Base-by-base conservation (phyloP, 2,797 vertebrate species). In the Discoglossus pictus region DNA sequence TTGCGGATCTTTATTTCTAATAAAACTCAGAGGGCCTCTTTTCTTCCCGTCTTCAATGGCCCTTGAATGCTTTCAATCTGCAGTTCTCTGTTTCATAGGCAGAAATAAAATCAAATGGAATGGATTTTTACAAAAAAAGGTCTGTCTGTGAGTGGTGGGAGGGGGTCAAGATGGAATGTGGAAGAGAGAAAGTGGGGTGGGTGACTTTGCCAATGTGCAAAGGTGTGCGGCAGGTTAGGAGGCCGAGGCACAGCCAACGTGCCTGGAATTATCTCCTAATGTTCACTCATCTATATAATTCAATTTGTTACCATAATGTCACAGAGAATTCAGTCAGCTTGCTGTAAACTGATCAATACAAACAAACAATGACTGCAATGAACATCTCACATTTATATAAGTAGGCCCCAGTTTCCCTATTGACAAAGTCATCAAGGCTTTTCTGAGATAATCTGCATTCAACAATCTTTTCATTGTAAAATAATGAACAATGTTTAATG, bases 1-100 rank as follows among this genome's bases (percentile, higher is more conserved):
- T 98, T 99, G 97, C 98, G 94, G 93, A 98, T 99, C 97, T 99
- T 99, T 96, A 99, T 99, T 98, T 99, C 95, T 98, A 99, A 99
- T 99, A 98, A 99, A 98, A 94, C 96, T 98, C 94, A 91, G 94
- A 98, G 95, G 95, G 93, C 94, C 92, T 93, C 93, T 91, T 97
- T 99, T 99, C 95, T 99, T 97, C 92, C 91, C 91, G 82, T 87
- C 93, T 94, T 98, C 95, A 98, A 98, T 95, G 93, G 92, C 91
- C 90, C 83, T 89, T 95, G 96, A 99, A 99, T 94, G 97, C 95
- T 96, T 99, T 98, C 96, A 98, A 97, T 98, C 94, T 95, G 68
- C 68, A 91, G 91, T 89, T 93, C 94, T 95, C 89, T 98, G 97
- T 98, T 98, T 99, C 96, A 97, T 97, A 71, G 93, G 95, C 94